These are phyloP conservation scores for Epinephelus fuscoguttatus DNA, from an alignment of 2,113 vertebrate genomes.

Conservation along the genomic window DNA sequence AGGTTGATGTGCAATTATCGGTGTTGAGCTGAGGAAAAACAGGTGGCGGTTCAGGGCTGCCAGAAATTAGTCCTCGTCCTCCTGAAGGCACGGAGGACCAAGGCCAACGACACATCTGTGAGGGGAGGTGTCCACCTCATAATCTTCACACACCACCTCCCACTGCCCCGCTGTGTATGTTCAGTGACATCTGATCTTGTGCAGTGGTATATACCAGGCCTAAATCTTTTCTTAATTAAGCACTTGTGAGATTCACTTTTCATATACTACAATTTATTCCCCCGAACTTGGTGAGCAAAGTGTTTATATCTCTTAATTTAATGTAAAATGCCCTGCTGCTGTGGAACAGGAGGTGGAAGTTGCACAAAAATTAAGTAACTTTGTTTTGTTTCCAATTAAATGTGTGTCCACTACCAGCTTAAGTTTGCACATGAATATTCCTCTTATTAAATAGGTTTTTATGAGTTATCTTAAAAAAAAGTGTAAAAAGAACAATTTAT, in stretches of 20 bases:
- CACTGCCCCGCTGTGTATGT: not conserved
- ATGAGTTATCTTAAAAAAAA: not conserved
- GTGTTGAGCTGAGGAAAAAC: slow-evolving; percentile 24
- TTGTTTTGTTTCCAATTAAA: no score
- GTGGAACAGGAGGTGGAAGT: not conserved
- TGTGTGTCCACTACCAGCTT: not conserved
- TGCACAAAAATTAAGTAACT: no score
- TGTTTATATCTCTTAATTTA: not conserved
- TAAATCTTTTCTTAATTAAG: not conserved
- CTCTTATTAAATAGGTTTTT: not conserved
- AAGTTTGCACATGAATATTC: not conserved
- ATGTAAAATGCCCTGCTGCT: not conserved
- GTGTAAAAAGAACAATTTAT: not conserved
- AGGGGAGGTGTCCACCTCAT: slow-evolving; percentile 8
- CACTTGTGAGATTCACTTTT: not conserved
- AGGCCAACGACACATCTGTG: slow-evolving; percentile 53
- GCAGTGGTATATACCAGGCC: no score
- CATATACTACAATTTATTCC: not conserved
- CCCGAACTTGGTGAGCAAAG: not conserved
- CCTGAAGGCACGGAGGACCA: slow-evolving; percentile 18
- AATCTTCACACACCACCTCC: slow-evolving; percentile 6
- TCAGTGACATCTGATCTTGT: slow-evolving; percentile 3
- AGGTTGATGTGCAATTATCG: slow-evolving; percentile 38
- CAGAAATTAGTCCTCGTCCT: slow-evolving; percentile 49
- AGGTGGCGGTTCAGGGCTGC: slow-evolving; percentile 59